Percentiles rank a stretch among this genome's conserved stretches.
Evolutionary conservation across 1,140 invertebrate species (phyloP).

Genomic region (Hestina assimilis): DNA sequence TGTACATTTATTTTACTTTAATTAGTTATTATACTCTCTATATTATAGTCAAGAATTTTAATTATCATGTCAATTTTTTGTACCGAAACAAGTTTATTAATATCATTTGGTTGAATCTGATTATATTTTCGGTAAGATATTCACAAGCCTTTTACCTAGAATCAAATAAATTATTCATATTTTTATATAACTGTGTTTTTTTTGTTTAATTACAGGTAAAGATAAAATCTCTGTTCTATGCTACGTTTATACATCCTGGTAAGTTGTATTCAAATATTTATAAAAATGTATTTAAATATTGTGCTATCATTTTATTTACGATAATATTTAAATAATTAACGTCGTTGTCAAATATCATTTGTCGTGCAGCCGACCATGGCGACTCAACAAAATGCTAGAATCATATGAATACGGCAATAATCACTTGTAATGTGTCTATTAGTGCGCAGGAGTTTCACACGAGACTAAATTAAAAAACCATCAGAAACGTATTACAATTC

Average conservation of each 20-base stretch:
- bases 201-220: conserved; percentile 9
- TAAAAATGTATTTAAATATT: not conserved
- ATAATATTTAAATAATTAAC: not conserved
- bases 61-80: no score
- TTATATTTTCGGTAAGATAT: no score
- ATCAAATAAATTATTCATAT: not conserved
- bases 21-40: no score
- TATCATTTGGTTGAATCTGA: no score
- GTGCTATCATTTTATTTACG: not conserved
- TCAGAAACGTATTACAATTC: conserved; percentile 71
- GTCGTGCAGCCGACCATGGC: conserved; percentile 9
- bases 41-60: no score
- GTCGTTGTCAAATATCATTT: not conserved
- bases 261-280: not conserved
- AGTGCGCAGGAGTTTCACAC: conserved; percentile 69
- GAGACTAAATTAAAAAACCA: conserved; percentile 69
- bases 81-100: no score
- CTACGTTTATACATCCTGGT: not conserved
- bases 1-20: no score
- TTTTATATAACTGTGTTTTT: no score
- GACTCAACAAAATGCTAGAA: conserved; percentile 24
- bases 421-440: conserved; percentile 59
- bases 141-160: not conserved
- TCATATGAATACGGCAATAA: conserved; percentile 28
- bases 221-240: no score